phyloP scores from a whole-genome alignment of 2,888 invertebrate species.

The Zelleria hepariella region DNA sequence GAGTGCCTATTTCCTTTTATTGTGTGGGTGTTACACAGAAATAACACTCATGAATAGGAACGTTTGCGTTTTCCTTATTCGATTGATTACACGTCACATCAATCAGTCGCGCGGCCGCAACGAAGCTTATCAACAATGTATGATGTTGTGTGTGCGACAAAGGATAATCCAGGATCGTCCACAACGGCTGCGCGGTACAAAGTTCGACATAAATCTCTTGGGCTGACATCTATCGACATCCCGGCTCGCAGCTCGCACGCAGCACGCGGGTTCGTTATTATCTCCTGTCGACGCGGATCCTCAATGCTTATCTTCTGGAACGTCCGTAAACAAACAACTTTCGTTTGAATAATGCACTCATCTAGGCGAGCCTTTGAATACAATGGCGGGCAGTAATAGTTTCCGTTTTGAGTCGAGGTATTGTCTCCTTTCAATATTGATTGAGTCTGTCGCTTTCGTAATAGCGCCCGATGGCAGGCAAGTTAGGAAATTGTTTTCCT shows the following conservation, averaged over 20 bases:
- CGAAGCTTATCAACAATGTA: constrained; percentile 47
- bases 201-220: constrained; percentile 62
- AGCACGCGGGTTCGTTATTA: constrained; percentile 30
- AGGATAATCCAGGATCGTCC: constrained; percentile 59
- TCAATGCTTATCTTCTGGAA: constrained; percentile 46
- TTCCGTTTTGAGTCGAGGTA: constrained; percentile 68
- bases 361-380: constrained; percentile 59
- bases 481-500: constrained; percentile 9
- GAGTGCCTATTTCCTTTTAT: neutral
- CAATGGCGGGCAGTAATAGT: constrained; percentile 67
- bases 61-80: neutral
- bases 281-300: constrained; percentile 46
- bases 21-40: neutral
- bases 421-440: constrained; percentile 66
- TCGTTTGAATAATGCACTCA: constrained; percentile 63
- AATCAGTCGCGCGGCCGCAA: constrained; percentile 31
- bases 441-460: constrained; percentile 48
- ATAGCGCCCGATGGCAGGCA: constrained; percentile 27
- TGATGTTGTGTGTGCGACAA: constrained; percentile 50
- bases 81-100: constrained; percentile 13
- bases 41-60: neutral
- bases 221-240: constrained; percentile 49
- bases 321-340: constrained; percentile 61
- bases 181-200: constrained; percentile 47
- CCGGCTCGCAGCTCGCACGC: constrained; percentile 29